Conservation (phyloP, 1,140 invertebrate genomes). For the Chymomyza costata region DNA sequence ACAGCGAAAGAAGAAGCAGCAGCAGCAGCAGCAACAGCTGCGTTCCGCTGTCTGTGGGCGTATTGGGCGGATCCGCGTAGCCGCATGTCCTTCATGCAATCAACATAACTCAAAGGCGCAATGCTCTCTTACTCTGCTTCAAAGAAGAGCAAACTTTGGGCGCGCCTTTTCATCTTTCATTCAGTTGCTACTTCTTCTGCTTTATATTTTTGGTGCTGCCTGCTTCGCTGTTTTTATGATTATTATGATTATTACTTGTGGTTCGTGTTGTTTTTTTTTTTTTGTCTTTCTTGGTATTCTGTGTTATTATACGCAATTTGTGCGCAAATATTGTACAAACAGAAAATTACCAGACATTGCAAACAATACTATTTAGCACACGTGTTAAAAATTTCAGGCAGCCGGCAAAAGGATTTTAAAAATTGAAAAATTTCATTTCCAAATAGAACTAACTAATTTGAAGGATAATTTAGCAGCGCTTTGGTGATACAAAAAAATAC, state of each 20-base stretch:
- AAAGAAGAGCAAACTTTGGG: no score
- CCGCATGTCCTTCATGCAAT: slow-evolving; percentile 31
- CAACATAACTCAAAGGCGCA: slow-evolving; percentile 34
- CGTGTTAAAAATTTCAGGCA: no score
- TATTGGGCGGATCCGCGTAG: no score
- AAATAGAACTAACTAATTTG: no score
- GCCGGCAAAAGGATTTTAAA: slow-evolving; percentile 1
- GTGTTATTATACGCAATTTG: slow-evolving; percentile 32
- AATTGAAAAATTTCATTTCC: slow-evolving; percentile 21
- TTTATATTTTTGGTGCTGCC: slow-evolving; percentile 32
- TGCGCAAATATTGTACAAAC: slow-evolving; percentile 37
- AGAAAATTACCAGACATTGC: slow-evolving; percentile 35
- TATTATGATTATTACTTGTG: slow-evolving; percentile 48
- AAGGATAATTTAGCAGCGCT: no score
- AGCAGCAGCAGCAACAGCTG: slow-evolving; percentile 1
- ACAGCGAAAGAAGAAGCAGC: slow-evolving; percentile 1
- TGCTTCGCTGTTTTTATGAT: slow-evolving; percentile 54
- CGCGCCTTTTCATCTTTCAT: no score
- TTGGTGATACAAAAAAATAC: no score
- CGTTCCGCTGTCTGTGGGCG: no score
- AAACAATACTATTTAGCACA: no score
- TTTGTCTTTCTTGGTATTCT: slow-evolving; percentile 6
- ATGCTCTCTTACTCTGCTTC: no score
- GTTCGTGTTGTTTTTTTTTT: no score
- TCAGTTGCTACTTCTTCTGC: slow-evolving; percentile 32